Evolutionary conservation across 2,888 invertebrate species (phyloP).

Genomic region (Megastigmus dorsalis): DNA sequence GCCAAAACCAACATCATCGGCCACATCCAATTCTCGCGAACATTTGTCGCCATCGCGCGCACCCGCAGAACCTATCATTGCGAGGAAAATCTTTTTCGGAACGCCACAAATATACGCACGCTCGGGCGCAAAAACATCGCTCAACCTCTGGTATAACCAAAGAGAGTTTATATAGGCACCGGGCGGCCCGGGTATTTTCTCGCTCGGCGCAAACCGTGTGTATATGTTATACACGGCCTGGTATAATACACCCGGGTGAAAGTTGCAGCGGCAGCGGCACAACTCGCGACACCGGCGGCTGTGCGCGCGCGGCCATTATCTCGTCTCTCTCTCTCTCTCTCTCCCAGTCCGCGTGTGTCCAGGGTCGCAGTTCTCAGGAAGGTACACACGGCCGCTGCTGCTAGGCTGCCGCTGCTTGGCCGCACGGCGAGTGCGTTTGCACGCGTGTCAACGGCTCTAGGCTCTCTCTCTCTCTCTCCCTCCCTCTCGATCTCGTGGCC

Average conservation of each 20-base stretch:
- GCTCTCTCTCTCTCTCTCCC: too few species aligned
- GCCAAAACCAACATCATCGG: too few species aligned
- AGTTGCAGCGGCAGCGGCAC: constrained; percentile 25
- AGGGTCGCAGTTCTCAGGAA: constrained; percentile 1
- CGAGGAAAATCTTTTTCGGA: not conserved
- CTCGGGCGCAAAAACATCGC: not conserved
- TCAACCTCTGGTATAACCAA: too few species aligned
- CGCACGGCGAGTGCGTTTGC: constrained; percentile 17
- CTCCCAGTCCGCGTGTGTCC: not conserved
- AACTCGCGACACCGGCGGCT: constrained; percentile 23
- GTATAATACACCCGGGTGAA: constrained; percentile 46
- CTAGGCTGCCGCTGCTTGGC: too few species aligned
- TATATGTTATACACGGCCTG: too few species aligned
- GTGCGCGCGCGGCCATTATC: not conserved
- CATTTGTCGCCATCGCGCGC: too few species aligned
- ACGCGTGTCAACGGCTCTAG: constrained; percentile 31
- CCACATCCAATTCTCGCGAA: too few species aligned
- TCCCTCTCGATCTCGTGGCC: too few species aligned
- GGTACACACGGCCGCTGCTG: too few species aligned
- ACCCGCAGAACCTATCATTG: too few species aligned
- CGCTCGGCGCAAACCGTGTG: too few species aligned
- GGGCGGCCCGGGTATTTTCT: not conserved
- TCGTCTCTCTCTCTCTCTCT: constrained; percentile 1
- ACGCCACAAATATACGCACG: not conserved
- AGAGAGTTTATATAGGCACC: too few species aligned